Evolutionary conservation across 1,140 invertebrate genomes (phyloP).

Genomic region (Globodera rostochiensis): DNA sequence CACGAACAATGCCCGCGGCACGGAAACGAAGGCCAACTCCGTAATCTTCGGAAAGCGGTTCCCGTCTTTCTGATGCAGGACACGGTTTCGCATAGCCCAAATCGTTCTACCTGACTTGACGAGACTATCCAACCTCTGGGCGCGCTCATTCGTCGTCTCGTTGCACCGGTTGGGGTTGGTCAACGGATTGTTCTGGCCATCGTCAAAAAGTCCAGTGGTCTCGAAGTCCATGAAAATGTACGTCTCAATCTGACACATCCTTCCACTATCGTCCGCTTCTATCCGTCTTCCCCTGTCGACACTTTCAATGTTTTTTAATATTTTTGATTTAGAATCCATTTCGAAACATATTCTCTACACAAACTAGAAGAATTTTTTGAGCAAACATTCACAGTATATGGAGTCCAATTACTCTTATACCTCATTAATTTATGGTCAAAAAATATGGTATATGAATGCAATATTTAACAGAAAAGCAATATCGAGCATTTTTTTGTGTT

Average conservation of each 20-base stretch:
- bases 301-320: too few relatives aligned
- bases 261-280: not conserved
- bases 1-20: constrained; percentile 23
- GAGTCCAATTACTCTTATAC: too few relatives aligned
- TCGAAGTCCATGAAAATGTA: constrained; percentile 50
- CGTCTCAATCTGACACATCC: constrained; percentile 10
- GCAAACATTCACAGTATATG: too few relatives aligned
- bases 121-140: constrained; percentile 17
- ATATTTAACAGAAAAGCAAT: not conserved
- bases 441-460: not conserved
- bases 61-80: not conserved
- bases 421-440: too few relatives aligned
- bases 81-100: constrained; percentile 7
- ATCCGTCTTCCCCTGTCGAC: too few relatives aligned
- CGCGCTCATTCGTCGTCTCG: not conserved
- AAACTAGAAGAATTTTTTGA: too few relatives aligned
- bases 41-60: constrained; percentile 39
- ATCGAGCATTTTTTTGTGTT: not conserved
- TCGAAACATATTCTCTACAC: too few relatives aligned
- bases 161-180: constrained; percentile 1
- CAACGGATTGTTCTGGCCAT: constrained; percentile 26
- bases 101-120: constrained; percentile 7
- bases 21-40: constrained; percentile 45
- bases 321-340: too few relatives aligned
- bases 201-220: constrained; percentile 45